Base-by-base conservation (phyloP, 2,113 vertebrate genomes). In the Thinocorus orbignyianus region DNA sequence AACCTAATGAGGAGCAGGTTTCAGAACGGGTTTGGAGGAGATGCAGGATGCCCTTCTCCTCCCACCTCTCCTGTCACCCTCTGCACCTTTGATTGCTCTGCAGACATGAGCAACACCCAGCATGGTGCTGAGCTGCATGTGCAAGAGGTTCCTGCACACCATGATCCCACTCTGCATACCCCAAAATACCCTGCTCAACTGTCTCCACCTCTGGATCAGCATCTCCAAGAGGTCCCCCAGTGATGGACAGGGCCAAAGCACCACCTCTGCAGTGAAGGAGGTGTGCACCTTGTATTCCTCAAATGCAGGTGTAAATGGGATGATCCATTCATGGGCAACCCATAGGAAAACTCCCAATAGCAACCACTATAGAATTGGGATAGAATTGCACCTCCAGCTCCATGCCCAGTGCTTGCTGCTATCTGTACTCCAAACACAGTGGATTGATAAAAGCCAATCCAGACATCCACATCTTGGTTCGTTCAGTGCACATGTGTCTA, bases 1-100 rank as follows among this genome's bases (percentile, higher is more conserved):
- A 93, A 80, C 72, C 86, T 97, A 98, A 97, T 92, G 92, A 95
- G 92, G 96, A 97, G 94, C 97, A 97, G 96, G 93, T 95, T 84
- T 65, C 5, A 8, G 13, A 17, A 39, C 4, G 7, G 61, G 18
- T 79, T 83, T 17, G 4, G n/a, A 65, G 57, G 22, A n/a, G 7
- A 15, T 26, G 46, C 11, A 2, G 25, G 25, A 42, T 57, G 25
- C 18, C 41, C 39, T 31, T 52, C 64, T 68, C 39, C 61, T 51
- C 35, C 44, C 42, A 49, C 64, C 37, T 61, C 64, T 68, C 39
- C 52, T 51, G 25, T 37, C 42, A 42, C 57, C 57, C 62, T 52
- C 57, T 62, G 37, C 31, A 42, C 46, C 20, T 52, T 44, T 8
- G 24, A 30, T 19, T 7, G 5, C 48, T 54, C 39, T 16, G 22